A percentile compares a stretch with the other conserved stretches of the same genome.
Evolutionary conservation across 2,113 vertebrate genomes (phyloP).

Genomic region (Mustelus asterias): DNA sequence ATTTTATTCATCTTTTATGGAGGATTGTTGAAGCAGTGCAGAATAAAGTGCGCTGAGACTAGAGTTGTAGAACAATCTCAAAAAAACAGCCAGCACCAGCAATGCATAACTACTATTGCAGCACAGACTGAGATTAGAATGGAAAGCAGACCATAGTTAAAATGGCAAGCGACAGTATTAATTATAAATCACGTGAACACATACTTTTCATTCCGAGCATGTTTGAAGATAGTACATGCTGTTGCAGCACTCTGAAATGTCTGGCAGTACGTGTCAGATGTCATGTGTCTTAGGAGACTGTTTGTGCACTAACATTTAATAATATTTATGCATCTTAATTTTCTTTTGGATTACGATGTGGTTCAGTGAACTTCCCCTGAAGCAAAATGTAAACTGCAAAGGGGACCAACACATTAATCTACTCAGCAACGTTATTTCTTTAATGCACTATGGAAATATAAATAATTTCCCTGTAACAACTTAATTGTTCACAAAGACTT

Average conservation of each 20-base stretch:
- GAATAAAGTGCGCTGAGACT: background rate
- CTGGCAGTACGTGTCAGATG: background rate
- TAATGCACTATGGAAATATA: background rate
- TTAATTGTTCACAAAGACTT: background rate
- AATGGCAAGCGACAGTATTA: background rate
- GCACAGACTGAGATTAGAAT: background rate
- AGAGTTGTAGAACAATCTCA: background rate
- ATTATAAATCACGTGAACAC: background rate
- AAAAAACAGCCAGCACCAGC: background rate
- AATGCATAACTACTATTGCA: background rate
- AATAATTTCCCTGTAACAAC: background rate
- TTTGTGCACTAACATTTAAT: slow-evolving; percentile 28
- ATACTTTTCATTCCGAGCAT: background rate
- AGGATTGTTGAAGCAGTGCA: background rate
- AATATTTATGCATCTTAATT: slow-evolving; percentile 24
- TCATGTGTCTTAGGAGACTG: background rate
- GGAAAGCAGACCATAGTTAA: background rate
- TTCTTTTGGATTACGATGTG: background rate
- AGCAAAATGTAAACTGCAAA: slow-evolving; percentile 18
- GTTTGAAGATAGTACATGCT: background rate
- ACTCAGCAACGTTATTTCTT: background rate
- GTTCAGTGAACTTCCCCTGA: slow-evolving; percentile 6
- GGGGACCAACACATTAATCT: slow-evolving; percentile 5
- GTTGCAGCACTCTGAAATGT: background rate
- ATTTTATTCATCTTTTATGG: background rate